These are phyloP conservation scores for Drosophila rufa DNA, from an alignment of 1,140 invertebrate species.

Conservation along the genomic window DNA sequence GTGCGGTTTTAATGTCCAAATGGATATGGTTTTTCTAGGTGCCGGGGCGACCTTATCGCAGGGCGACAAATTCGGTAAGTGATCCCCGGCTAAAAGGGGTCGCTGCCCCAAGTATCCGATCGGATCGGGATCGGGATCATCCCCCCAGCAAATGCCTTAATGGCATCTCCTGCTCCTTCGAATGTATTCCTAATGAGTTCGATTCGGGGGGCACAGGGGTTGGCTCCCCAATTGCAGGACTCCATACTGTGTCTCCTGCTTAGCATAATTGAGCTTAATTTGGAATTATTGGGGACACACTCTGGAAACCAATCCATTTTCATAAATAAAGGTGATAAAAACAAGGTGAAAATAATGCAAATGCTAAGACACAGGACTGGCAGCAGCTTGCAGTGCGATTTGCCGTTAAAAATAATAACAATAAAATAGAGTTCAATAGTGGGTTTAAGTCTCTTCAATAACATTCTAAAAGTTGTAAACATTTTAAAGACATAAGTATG, in stretches of 20 bases:
- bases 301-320: constrained; percentile 36
- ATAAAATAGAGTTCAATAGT: constrained; percentile 10
- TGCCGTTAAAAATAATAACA: constrained; percentile 38
- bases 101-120: constrained; percentile 11
- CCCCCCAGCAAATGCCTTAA: constrained; percentile 33
- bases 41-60: constrained; percentile 53
- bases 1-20: constrained; percentile 72
- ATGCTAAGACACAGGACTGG: constrained; percentile 36
- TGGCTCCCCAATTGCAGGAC: constrained; percentile 33
- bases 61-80: constrained; percentile 73
- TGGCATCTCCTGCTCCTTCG: background rate
- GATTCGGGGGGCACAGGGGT: constrained; percentile 32
- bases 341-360: constrained; percentile 62
- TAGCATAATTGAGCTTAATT: constrained; percentile 74
- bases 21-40: constrained; percentile 32
- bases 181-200: constrained; percentile 33
- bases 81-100: constrained; percentile 41
- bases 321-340: constrained; percentile 67
- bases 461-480: too few relatives aligned
- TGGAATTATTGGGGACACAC: constrained; percentile 50
- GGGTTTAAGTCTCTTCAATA: background rate
- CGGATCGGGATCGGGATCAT: constrained; percentile 15
- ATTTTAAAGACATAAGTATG: too few relatives aligned
- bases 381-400: constrained; percentile 43
- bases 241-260: constrained; percentile 18